Conservation (phyloP, 2,113 vertebrate genomes). For the Cyphomyrus plagiostoma region DNA sequence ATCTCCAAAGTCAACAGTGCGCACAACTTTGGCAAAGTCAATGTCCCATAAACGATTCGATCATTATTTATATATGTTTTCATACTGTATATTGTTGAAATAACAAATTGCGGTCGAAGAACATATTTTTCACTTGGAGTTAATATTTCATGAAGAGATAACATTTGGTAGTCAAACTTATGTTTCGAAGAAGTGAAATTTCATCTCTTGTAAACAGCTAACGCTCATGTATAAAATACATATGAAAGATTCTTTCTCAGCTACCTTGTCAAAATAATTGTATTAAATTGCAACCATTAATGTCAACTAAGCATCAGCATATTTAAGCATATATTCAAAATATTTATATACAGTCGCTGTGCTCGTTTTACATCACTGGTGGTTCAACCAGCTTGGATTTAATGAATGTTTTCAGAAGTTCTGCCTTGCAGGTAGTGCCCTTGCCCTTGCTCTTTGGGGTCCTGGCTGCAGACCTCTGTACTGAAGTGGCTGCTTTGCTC, state of each 20-base stretch:
- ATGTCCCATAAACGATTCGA: constrained; percentile 20
- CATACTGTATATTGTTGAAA: constrained; percentile 19
- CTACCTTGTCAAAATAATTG: constrained; percentile 16
- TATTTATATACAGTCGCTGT: not conserved
- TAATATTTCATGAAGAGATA: constrained; percentile 16
- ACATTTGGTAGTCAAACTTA: constrained; percentile 11
- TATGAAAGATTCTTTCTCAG: constrained; percentile 2
- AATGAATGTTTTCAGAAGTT: not conserved
- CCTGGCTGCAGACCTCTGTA: not conserved
- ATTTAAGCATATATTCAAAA: not conserved
- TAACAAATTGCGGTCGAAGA: not conserved
- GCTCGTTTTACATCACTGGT: not conserved
- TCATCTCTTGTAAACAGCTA: constrained; percentile 16
- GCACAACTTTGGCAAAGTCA: constrained; percentile 8
- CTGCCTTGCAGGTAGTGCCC: no score
- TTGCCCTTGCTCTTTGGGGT: not conserved
- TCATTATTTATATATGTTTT: constrained; percentile 19
- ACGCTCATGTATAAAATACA: not conserved
- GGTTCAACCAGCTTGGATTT: not conserved
- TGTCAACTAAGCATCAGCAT: not conserved
- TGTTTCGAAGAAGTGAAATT: constrained; percentile 1
- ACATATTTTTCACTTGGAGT: not conserved
- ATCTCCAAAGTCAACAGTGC: constrained; percentile 25
- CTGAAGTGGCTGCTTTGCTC: not conserved
- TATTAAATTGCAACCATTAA: constrained; percentile 14